Conservation (phyloP, 2,113 vertebrate genomes). For the Raphicerus campestris region DNA sequence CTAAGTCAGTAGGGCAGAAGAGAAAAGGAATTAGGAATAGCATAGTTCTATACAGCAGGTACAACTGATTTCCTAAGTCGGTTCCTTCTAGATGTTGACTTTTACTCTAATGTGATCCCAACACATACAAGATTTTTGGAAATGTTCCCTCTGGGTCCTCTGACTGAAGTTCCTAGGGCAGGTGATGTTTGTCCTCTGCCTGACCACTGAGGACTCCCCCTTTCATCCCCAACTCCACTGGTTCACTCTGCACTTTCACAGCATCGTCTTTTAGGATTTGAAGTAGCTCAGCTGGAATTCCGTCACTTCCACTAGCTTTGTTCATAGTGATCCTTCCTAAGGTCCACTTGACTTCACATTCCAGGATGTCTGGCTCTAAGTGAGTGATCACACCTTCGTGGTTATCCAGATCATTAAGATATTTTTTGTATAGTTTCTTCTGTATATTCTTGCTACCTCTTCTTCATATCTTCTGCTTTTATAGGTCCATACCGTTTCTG, state of each 20-base stretch:
- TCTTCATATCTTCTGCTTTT: not conserved
- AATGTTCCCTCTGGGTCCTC: not conserved
- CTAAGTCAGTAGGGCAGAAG: not conserved
- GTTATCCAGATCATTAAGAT: not conserved
- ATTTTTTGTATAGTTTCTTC: not conserved
- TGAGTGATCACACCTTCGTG: rapidly evolving
- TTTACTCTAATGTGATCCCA: not conserved
- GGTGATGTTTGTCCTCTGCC: not conserved
- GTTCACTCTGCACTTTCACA: not conserved
- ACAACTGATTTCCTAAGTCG: not conserved
- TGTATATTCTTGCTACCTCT: not conserved
- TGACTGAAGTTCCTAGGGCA: not conserved
- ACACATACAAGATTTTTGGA: not conserved
- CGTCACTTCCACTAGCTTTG: not conserved
- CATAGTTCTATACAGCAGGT: not conserved
- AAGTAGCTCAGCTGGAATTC: not conserved
- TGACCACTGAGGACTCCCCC: not conserved
- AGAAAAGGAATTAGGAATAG: not conserved
- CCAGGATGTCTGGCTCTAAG: not conserved
- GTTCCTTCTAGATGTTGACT: not conserved
- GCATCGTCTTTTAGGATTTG: not conserved
- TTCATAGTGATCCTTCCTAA: not conserved
- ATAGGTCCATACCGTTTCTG: not conserved
- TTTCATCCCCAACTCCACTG: not conserved
- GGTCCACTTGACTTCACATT: not conserved